Evolutionary conservation across 2,888 invertebrate species (phyloP), one percentile per base, ranked within the genome.

Genomic region (Drosophila buzzatii): DNA sequence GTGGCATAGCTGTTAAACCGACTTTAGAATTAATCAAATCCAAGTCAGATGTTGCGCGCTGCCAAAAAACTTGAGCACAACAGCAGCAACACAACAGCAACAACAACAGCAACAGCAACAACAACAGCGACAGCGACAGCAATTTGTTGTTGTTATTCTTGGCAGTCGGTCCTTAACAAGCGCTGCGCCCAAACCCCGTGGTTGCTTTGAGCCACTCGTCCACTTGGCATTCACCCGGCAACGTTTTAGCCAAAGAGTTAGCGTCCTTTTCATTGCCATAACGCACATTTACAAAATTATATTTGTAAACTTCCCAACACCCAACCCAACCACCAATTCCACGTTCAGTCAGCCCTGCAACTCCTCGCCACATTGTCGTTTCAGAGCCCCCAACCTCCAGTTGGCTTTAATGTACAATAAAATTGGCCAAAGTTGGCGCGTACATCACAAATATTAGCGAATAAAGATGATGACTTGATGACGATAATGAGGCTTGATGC

Each of bases 241-340:
- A 61, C 61, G 57, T 49, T 73, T 69, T 65, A 53, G 70, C 66
- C 67, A 61, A 85, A 85, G 84, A 85, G 84, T 88, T 84, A 63
- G 62, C 73, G 67, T 79, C 73, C 72, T 70, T 81, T 77, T 85
- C 88, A 87, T 82, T 87, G 85, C 79, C 82, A 81, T 85, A 85
- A 89, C 88, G 88, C 84, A 83, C 86, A 85, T 85, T 89, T 86
- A 89, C 81, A 61, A 89, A 89, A 85, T 85, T 85, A 85, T 85
- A 85, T 85, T 89, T 89, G 85, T 83, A 89, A 89, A 81, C 86
- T 89, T 86, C 70, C 68, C 71, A 52, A 31, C 70, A 76, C 65
- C 67, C 64, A 20, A 41, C 59, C 65, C 64, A 20, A 41, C 59
- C 53, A 51, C 59, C 47, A 27, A 27, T 39, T 42, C 49, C 14